Percentiles rank a stretch among this genome's conserved stretches.
Evolutionary conservation across 2,797 vertebrate genomes (phyloP).

Genomic region (Luscinia megarhynchos): DNA sequence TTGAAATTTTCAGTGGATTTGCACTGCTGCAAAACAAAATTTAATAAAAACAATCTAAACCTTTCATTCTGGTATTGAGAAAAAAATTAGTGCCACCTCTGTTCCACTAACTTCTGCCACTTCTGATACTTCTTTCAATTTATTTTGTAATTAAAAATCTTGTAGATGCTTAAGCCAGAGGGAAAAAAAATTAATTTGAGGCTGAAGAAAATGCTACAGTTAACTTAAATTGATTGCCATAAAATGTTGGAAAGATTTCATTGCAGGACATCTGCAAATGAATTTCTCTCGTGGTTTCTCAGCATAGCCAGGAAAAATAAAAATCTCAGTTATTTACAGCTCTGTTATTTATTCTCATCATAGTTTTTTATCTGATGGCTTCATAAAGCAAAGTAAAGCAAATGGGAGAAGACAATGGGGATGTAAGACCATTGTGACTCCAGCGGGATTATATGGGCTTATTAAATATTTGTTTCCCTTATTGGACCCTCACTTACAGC

Average conservation of each 20-base stretch:
- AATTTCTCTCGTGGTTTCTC: conserved; percentile 24
- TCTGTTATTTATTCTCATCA: not conserved
- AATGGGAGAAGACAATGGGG: not conserved
- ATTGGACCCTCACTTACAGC: not conserved
- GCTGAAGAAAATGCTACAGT: not conserved
- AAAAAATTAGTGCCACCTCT: not conserved
- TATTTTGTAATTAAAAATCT: conserved; percentile 16
- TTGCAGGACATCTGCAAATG: not conserved
- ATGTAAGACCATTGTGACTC: not conserved
- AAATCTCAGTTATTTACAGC: not conserved
- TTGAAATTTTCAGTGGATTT: not conserved
- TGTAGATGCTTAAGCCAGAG: not conserved
- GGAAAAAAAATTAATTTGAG: not conserved
- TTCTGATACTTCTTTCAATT: not conserved
- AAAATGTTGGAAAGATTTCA: not conserved
- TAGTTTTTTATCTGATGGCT: not conserved
- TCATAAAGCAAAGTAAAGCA: not conserved
- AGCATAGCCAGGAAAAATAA: not conserved
- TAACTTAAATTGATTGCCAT: not conserved
- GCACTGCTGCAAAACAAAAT: not conserved
- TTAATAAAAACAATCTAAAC: not conserved
- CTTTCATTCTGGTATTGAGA: not conserved
- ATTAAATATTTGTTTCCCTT: conserved; percentile 48
- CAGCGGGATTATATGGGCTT: not conserved
- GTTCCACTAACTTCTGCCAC: not conserved